These are phyloP conservation scores for Vimba vimba DNA, from an alignment of 2,113 vertebrate species.

Conservation along the genomic window DNA sequence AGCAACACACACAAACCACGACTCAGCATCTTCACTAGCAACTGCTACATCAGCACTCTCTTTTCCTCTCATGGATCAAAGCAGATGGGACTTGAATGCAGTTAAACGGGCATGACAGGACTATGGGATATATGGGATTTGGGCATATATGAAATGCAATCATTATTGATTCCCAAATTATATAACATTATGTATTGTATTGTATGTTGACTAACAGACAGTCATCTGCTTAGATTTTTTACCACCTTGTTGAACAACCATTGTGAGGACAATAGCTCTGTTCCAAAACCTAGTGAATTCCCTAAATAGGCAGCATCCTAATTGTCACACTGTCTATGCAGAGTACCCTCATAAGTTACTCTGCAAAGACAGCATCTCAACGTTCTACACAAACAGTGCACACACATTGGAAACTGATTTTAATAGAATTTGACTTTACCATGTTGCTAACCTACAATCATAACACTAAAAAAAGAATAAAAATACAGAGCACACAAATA, in stretches of 20 bases:
- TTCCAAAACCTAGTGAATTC: neutral
- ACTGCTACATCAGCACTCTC: constrained; percentile 40
- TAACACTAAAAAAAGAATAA: neutral
- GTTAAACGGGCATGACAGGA: neutral
- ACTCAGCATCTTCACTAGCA: constrained; percentile 44
- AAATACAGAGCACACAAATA: neutral
- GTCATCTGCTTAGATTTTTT: neutral
- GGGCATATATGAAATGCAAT: neutral
- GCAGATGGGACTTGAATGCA: neutral
- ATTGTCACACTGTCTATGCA: neutral
- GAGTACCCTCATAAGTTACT: neutral
- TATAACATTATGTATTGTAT: neutral
- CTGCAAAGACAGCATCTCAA: neutral
- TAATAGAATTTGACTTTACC: neutral
- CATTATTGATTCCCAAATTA: neutral
- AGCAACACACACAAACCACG: constrained; percentile 35
- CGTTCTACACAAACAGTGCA: neutral
- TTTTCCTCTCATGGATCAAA: constrained; percentile 31
- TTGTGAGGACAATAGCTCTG: neutral
- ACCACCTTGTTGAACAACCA: neutral
- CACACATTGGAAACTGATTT: neutral
- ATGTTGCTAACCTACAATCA: neutral
- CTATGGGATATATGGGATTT: neutral
- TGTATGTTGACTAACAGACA: neutral
- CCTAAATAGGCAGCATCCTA: neutral